A percentile compares a stretch with the other conserved stretches of the same genome.
These are phyloP conservation scores for Phataginus tricuspis DNA, from an alignment of 2,797 vertebrate species.

Conservation along the genomic window DNA sequence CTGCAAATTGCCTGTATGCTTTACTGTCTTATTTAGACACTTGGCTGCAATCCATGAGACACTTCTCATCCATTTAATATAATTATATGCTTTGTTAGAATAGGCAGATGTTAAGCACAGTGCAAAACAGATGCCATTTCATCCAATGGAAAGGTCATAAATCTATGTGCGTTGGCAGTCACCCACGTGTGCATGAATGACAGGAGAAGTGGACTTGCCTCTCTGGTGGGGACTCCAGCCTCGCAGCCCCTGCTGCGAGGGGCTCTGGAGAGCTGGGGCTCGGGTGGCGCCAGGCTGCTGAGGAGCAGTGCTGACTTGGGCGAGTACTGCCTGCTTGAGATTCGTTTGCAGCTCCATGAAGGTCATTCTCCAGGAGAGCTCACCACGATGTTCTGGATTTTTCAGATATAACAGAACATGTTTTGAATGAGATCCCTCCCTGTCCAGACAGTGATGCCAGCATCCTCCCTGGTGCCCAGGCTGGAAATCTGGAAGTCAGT, in stretches of 20 bases:
- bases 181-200: slow-evolving; percentile 82
- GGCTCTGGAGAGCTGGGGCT: neutral
- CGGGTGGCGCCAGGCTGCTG: neutral
- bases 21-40: slow-evolving; percentile 81
- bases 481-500: neutral
- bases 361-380: neutral
- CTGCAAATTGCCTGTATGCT: slow-evolving; percentile 76
- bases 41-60: slow-evolving; percentile 84
- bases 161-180: slow-evolving; percentile 82
- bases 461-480: neutral
- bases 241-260: neutral
- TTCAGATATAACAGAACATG: neutral
- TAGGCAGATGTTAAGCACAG: slow-evolving; percentile 86
- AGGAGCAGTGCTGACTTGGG: neutral
- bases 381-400: accelerated
- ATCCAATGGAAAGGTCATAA: slow-evolving; percentile 85
- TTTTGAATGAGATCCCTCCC: neutral
- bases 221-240: slow-evolving; percentile 65
- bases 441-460: neutral
- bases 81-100: slow-evolving; percentile 86
- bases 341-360: neutral
- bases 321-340: neutral
- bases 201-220: slow-evolving; percentile 68
- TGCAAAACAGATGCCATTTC: slow-evolving; percentile 85
- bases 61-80: slow-evolving; percentile 86